Percentiles rank a stretch among this genome's conserved stretches.
Evolutionary conservation across 2,797 vertebrate genomes (phyloP).

Genomic region (Chrysocyon brachyurus): DNA sequence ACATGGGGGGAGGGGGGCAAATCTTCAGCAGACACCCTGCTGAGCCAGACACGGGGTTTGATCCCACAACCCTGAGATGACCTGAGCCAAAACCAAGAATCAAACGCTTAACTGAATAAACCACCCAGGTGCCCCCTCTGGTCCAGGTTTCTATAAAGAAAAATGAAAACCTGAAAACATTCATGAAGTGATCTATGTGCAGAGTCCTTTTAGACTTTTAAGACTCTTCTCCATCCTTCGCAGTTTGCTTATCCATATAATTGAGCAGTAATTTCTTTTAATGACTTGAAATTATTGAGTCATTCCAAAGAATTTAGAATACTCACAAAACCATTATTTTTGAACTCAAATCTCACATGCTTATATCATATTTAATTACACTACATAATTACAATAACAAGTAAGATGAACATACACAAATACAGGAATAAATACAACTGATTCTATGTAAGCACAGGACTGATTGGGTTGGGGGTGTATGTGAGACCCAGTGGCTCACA

Average conservation of each 20-base stretch:
- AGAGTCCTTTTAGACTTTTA: background rate
- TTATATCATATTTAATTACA: background rate
- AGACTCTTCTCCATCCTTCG: background rate
- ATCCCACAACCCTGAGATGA: background rate
- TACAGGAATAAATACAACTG: background rate
- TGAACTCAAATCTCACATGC: slow-evolving; percentile 15
- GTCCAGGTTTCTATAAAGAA: background rate
- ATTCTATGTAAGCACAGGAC: background rate
- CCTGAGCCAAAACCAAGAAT: background rate
- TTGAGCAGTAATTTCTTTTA: slow-evolving; percentile 4
- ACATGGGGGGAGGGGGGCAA: background rate
- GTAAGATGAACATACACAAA: slow-evolving; percentile 2
- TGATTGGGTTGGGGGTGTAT: background rate
- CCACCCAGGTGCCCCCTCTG: background rate
- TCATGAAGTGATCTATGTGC: background rate
- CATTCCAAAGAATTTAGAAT: slow-evolving; percentile 30
- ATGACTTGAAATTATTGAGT: background rate
- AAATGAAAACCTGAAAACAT: slow-evolving; percentile 49
- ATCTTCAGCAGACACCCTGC: background rate
- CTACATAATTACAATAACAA: background rate
- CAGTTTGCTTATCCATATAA: background rate
- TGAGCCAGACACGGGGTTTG: background rate
- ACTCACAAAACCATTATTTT: slow-evolving; percentile 46
- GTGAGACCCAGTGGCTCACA: background rate
- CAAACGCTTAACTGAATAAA: background rate